Percentiles rank a stretch among this genome's conserved stretches.
These are phyloP conservation scores for Sebastes ruberrimus DNA, from an alignment of 2,797 vertebrate genomes.

Conservation along the genomic window DNA sequence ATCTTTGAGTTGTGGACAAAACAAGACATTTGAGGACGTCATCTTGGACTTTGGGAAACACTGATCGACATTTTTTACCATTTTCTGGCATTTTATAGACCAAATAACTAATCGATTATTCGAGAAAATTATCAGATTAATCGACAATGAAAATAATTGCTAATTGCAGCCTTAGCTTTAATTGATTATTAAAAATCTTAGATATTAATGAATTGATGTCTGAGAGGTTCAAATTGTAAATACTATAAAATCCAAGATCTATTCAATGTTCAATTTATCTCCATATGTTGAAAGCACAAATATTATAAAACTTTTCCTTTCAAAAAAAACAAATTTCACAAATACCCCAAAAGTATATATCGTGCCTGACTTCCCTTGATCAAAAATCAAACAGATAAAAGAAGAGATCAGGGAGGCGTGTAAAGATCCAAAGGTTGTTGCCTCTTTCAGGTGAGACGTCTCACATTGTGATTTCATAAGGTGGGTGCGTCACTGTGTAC, in stretches of 20 bases:
- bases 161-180: not conserved
- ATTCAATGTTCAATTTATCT: not conserved
- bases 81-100: too few relatives aligned
- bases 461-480: conserved; percentile 73
- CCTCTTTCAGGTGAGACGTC: conserved; percentile 43
- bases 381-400: conserved; percentile 3
- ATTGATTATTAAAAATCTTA: not conserved
- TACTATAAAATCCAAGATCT: conserved; percentile 1
- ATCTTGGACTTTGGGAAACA: too few relatives aligned
- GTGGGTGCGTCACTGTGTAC: conserved; percentile 38
- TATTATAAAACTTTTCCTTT: not conserved
- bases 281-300: not conserved
- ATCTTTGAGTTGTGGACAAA: too few relatives aligned
- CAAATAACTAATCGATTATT: too few relatives aligned
- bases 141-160: not conserved
- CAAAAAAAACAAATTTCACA: not conserved
- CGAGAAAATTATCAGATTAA: too few relatives aligned
- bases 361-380: not conserved
- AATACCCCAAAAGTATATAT: not conserved
- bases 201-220: not conserved
- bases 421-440: conserved; percentile 4
- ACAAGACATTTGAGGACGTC: too few relatives aligned
- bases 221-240: not conserved
- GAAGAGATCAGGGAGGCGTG: conserved; percentile 14
- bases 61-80: too few relatives aligned